Evolutionary conservation across 2,797 vertebrate species (phyloP).

Genomic region (Propithecus deckenii): DNA sequence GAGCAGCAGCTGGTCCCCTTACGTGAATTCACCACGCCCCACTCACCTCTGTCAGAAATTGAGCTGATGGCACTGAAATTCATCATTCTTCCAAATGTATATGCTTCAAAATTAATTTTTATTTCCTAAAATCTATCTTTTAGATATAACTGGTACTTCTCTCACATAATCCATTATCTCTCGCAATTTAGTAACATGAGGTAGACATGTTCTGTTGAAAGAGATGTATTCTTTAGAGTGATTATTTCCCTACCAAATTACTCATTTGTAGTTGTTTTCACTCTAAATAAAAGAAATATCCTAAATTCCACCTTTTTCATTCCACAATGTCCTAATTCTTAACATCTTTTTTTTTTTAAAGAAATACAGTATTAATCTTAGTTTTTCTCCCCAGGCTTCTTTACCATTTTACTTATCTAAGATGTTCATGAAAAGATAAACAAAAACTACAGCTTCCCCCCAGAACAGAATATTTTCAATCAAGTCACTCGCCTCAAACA

Average conservation of each 20-base stretch:
- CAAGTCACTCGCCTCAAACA: constrained; percentile 21
- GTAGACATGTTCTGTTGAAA: neutral
- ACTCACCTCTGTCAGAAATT: neutral
- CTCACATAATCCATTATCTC: neutral
- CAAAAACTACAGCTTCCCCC: constrained; percentile 22
- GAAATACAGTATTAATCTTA: constrained; percentile 11
- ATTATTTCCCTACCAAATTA: neutral
- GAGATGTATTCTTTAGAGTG: neutral
- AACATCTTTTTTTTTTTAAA: neutral
- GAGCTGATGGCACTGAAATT: neutral
- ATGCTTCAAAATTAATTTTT: neutral
- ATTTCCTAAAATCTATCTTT: neutral
- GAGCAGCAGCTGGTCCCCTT: neutral
- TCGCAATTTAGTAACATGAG: neutral
- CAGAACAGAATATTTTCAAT: neutral
- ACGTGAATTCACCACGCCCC: neutral
- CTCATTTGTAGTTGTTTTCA: neutral
- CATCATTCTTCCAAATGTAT: neutral
- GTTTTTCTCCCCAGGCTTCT: neutral
- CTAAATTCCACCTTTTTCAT: neutral
- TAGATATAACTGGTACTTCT: neutral
- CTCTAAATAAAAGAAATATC: neutral
- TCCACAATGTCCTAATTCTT: neutral
- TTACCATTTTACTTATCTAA: constrained; percentile 5
- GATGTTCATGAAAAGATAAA: neutral